Percentiles rank a stretch among this genome's conserved stretches.
Conservation (phyloP, 2,888 invertebrate genomes). For the Tanytarsus gracilentus region DNA sequence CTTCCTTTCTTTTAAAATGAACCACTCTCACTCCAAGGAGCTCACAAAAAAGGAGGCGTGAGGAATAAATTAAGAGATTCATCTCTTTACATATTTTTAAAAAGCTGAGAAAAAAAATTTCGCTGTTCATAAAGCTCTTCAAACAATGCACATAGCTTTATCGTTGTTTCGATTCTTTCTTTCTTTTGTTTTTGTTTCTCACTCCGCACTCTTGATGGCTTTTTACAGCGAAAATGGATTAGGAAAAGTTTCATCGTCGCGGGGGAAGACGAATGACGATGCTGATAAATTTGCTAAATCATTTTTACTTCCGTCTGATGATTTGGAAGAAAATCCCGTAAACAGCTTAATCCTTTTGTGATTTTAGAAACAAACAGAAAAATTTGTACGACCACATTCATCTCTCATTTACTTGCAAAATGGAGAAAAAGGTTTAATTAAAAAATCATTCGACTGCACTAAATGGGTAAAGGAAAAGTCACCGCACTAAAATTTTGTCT, state of each 20-base stretch:
- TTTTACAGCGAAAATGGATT: conserved; percentile 24
- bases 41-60: no score
- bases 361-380: neutral
- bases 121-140: conserved; percentile 20
- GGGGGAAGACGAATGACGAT: conserved; percentile 6
- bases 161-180: conserved; percentile 4
- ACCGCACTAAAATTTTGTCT: neutral
- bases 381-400: neutral
- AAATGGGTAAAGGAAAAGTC: neutral
- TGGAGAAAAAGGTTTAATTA: neutral
- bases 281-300: conserved; percentile 5
- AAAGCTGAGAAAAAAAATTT: conserved; percentile 10
- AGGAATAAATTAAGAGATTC: no score
- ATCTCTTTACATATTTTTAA: no score
- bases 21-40: no score
- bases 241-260: conserved; percentile 8
- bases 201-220: no score
- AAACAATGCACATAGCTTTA: conserved; percentile 20
- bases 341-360: conserved; percentile 6
- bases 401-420: neutral
- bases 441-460: neutral
- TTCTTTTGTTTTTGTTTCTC: neutral
- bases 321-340: neutral
- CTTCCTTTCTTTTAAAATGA: no score
- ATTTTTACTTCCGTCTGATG: conserved; percentile 5